Percentiles rank a stretch among this genome's conserved stretches.
phyloP scores from a whole-genome alignment of 1,140 invertebrate species.

The Drosophila dunni region DNA sequence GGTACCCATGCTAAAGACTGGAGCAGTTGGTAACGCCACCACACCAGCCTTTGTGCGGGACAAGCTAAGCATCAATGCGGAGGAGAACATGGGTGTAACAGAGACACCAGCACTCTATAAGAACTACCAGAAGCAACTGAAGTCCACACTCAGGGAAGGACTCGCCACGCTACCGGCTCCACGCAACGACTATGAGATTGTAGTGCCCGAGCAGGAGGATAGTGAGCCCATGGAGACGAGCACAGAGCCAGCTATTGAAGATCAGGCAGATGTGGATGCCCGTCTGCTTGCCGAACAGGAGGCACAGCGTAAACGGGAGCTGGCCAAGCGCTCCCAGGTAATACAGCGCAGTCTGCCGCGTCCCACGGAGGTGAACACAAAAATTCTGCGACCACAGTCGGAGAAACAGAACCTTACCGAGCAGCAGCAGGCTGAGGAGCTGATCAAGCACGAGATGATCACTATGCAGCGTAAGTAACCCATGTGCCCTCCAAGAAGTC shows the following conservation, averaged over 20 bases:
- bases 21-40: constrained; percentile 26
- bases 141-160: constrained; percentile 90
- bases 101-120: constrained; percentile 88
- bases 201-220: constrained; percentile 95
- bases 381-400: constrained; percentile 90
- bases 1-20: constrained; percentile 74
- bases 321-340: constrained; percentile 93
- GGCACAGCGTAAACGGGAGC: constrained; percentile 85
- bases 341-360: constrained; percentile 96
- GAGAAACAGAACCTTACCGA: constrained; percentile 92
- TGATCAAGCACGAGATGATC: constrained; percentile 99
- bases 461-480: constrained; percentile 90
- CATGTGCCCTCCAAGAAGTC: background rate
- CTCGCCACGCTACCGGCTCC: constrained; percentile 94
- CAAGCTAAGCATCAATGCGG: constrained; percentile 97
- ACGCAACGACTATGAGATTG: constrained; percentile 99
- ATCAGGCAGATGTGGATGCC: constrained; percentile 96
- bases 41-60: constrained; percentile 90
- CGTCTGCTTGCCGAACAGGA: constrained; percentile 83
- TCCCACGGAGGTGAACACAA: constrained; percentile 93
- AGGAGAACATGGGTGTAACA: constrained; percentile 89
- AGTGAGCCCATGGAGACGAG: constrained; percentile 86
- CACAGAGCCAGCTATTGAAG: constrained; percentile 87
- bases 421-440: constrained; percentile 97
- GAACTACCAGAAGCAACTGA: constrained; percentile 89